Base-by-base conservation (phyloP, 1,140 invertebrate species). In the Pseudomyrmex dendroicus region DNA sequence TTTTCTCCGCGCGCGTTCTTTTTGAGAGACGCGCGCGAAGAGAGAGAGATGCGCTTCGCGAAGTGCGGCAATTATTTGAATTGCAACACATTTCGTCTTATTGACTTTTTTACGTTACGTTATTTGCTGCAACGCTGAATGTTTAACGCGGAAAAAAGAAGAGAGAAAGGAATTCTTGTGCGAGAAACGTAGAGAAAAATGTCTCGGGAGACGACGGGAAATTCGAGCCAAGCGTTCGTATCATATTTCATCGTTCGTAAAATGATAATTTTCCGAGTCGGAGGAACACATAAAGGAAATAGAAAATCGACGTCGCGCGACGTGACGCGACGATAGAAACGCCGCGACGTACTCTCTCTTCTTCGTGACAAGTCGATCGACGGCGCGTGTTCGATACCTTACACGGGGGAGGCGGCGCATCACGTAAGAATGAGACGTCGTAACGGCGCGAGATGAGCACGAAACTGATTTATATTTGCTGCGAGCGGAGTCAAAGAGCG, bases 401-500 rank as follows among this genome's bases (percentile, higher is more conserved):
- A 76, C 73, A 35, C 5, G 35, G 35, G 25, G 35, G 35, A 5
- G 25, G 35, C 20, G 61, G n/a, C 22, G 73, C 62, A 67, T 59
- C 66, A 20, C 46, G 66, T 72, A 72, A 72, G 76, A 72, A 72
- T 35, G 76, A 80, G 76, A 80, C 44, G 66, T 80, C 76, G 66
- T 72, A 72, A 80, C 66, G 66, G 54, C 46, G 44, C 25, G 35
- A 57, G 54, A 54, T 50, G 54, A 72, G 64, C 64, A 70, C 64
- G 44, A 72, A 80, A 72, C 76, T 80, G 76, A 80, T 80, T 80
- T 72, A 72, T 80, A 80, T 72, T 72, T 80, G 66, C 76, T 57
- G 44, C 48, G 80, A 68, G 63, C 35, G 20, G 73, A 82, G 35
- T 63, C 48, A 82, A 63, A 82, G 68, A 74, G 78, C 15, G 61